Evolutionary conservation across 2,888 invertebrate genomes (phyloP), one percentile per base, ranked within the genome.

Genomic region (Cancer borealis): DNA sequence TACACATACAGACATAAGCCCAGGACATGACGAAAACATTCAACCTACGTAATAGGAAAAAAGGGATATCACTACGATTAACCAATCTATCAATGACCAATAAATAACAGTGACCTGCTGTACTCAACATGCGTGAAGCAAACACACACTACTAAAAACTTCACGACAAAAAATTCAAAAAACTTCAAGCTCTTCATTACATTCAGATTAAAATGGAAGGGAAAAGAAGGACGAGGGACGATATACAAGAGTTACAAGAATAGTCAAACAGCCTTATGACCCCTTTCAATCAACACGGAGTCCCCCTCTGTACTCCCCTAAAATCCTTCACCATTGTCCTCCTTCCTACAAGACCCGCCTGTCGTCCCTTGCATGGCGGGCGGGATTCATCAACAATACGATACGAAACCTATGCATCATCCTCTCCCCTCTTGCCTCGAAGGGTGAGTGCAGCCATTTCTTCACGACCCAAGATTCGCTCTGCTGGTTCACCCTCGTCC

Each of bases 341-440:
- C 66, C 21, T n/a, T 66, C 66, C 66, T 66, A 66, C 66, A 66
- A 66, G 66, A 66, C 66, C n/a, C n/a, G 66, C 66, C 66, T 66
- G n/a, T n/a, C 66, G 60, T 12, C 21, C 21, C 60, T 17, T 66
- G 21, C 60, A 66, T 66, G 66, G 14, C 66, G 66, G 21, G 66
- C 21, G 3, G n/a, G n/a, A 66, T 66, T n/a, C 66, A 66, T 66
- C 66, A 66, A 66, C 66, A 54, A 54, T 54, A 66, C 66, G 66
- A 66, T 21, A n/a, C n/a, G 66, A 66, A 21, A 66, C 6, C 66
- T 66, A 66, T 66, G n/a, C 14, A n/a, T 66, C 21, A 66, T 66
- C 66, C 66, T 66, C 66, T n/a, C 66, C 66, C n/a, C 66, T 66
- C 66, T 14, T 66, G 66, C 66, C 66, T n/a, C 1, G 66, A n/a